phyloP scores from a whole-genome alignment of 2,888 invertebrate species.

The Pteria penguin region DNA sequence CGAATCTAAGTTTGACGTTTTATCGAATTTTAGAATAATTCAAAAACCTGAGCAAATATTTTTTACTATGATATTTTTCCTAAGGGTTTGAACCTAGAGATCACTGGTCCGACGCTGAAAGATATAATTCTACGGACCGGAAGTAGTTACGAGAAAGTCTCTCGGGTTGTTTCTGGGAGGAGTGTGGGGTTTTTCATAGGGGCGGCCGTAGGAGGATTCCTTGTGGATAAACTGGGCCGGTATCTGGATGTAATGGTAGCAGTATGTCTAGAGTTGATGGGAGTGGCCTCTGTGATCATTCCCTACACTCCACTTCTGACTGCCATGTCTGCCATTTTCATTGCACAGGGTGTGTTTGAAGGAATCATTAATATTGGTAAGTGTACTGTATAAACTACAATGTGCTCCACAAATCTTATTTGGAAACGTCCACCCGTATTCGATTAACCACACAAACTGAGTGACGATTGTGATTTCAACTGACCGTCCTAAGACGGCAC shows the following conservation, averaged over 20 bases:
- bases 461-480: too few relatives aligned
- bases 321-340: conserved; percentile 52
- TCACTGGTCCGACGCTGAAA: conserved; percentile 63
- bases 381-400: too few relatives aligned
- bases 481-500: too few relatives aligned
- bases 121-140: conserved; percentile 57
- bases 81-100: conserved; percentile 57
- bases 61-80: too few relatives aligned
- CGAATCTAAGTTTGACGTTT: too few relatives aligned
- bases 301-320: conserved; percentile 47
- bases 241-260: conserved; percentile 58
- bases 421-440: too few relatives aligned
- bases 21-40: too few relatives aligned
- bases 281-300: conserved; percentile 47
- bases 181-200: conserved; percentile 58
- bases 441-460: too few relatives aligned
- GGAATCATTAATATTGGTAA: conserved; percentile 65
- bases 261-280: conserved; percentile 52
- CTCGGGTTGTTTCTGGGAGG: conserved; percentile 55
- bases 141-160: conserved; percentile 62
- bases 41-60: too few relatives aligned
- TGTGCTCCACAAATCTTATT: too few relatives aligned
- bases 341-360: conserved; percentile 60
- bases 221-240: conserved; percentile 53
- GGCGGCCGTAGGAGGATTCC: conserved; percentile 41